A percentile compares a stretch with the other conserved stretches of the same genome.
Evolutionary conservation across 2,888 invertebrate species (phyloP).

Genomic region (Drosophila antonietae): DNA sequence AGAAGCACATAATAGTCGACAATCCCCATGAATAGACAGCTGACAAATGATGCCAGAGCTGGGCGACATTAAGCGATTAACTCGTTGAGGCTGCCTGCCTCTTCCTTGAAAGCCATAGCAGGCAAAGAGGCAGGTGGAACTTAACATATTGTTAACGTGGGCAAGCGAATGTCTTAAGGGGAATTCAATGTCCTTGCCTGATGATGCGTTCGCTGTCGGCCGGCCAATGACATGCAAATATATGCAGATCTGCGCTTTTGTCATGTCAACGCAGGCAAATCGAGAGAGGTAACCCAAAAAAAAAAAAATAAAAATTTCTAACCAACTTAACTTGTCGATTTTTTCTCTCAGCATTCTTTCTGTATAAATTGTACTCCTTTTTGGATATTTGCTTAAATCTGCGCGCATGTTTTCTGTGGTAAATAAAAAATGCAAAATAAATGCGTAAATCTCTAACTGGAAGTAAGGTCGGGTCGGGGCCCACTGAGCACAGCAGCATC

Average conservation of each 20-base stretch:
- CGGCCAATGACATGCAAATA: constrained; percentile 81
- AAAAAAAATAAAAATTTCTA: constrained; percentile 48
- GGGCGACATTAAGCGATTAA: constrained; percentile 78
- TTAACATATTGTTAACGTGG: constrained; percentile 80
- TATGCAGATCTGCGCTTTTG: constrained; percentile 84
- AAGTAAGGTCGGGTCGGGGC: constrained; percentile 38
- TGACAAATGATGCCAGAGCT: constrained; percentile 77
- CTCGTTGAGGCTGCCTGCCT: constrained; percentile 56
- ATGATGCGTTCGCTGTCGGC: constrained; percentile 61
- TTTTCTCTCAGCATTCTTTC: constrained; percentile 10
- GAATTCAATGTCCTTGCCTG: constrained; percentile 79
- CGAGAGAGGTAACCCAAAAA: constrained; percentile 66
- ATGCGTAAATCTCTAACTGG: constrained; percentile 77
- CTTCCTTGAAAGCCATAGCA: constrained; percentile 39
- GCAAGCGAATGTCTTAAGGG: constrained; percentile 71
- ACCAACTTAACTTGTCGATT: constrained; percentile 66
- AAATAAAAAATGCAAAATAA: constrained; percentile 80
- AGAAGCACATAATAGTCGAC: background rate
- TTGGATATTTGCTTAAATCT: constrained; percentile 72
- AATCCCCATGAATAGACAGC: constrained; percentile 49
- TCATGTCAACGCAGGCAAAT: constrained; percentile 82
- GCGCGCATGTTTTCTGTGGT: constrained; percentile 73
- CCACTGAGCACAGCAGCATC: constrained; percentile 19
- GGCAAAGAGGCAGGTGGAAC: constrained; percentile 36
- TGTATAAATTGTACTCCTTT: constrained; percentile 61